Evolutionary conservation across 2,797 vertebrate genomes (phyloP), one percentile per base, ranked within the genome.

Genomic region (Ptychobarbus kaznakovi): DNA sequence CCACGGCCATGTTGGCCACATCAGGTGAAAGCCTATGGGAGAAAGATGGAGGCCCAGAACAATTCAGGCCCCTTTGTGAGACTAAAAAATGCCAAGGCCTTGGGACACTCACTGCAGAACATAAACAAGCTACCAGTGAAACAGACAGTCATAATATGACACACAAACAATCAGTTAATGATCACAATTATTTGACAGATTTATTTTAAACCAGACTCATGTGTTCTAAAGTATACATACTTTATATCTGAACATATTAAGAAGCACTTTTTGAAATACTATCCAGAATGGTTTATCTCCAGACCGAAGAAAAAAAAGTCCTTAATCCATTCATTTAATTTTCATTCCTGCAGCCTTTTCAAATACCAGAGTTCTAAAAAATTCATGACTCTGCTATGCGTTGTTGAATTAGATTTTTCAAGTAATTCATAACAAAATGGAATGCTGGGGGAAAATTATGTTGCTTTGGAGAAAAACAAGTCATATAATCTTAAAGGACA

Each of bases 391-490:
- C 18, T 44, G 73, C 72, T 68, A 72, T 63, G 76, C 20, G 42
- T 38, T 25, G 44, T 20, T n/a, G 70, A 75, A 83, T 65, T 74
- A 13, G 28, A 82, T 74, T 78, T 86, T 35, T 77, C 15, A 13
- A 9, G 9, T 68, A 61, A 80, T 86, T 83, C 42, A 83, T 25
- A 83, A 81, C 80, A 65, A 84, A 86, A 83, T 81, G 32, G 63
- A 77, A 79, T 76, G 16, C n/a, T 38, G 80, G 2, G 42, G 49
- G 40, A 35, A 49, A 18, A 22, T 51, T 70, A 38, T 84, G 79
- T 61, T 44, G 16, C 44, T 51, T 12, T 51, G 46, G 32, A 38
- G 32, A n/a, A 16, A 69, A 80, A 81, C 46, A 65, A 75, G 16
- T 20, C 77, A 35, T 18, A 11, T 28, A 75, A 65, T 68, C 46